phyloP scores from a whole-genome alignment of 2,113 vertebrate species.

The Paedocypris sp. region DNA sequence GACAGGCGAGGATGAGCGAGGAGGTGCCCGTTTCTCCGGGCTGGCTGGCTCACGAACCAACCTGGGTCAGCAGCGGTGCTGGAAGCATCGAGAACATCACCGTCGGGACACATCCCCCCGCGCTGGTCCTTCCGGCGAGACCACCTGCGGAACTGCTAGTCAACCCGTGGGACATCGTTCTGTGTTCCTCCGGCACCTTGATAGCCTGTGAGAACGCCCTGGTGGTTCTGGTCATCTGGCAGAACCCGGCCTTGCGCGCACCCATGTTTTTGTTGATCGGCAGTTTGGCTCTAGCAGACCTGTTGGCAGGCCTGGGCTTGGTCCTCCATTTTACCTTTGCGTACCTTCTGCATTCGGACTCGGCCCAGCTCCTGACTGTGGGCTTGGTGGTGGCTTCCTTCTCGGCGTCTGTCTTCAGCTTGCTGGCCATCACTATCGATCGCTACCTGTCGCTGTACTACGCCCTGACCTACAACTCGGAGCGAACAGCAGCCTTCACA shows the following conservation, averaged over 20 bases:
- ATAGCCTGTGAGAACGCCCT: conserved; percentile 96
- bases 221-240: conserved; percentile 96
- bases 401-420: conserved; percentile 92
- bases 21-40: conserved; percentile 75
- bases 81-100: conserved; percentile 72
- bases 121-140: conserved; percentile 57
- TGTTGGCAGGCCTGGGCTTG: conserved; percentile 88
- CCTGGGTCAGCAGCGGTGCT: conserved; percentile 62
- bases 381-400: conserved; percentile 95
- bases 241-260: conserved; percentile 85
- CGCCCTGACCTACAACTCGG: conserved; percentile 92
- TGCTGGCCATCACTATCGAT: conserved; percentile 96
- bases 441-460: conserved; percentile 98
- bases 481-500: conserved; percentile 91
- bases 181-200: conserved; percentile 91
- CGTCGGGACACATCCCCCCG: conserved; percentile 56
- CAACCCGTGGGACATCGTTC: conserved; percentile 97
- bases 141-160: conserved; percentile 65
- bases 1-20: conserved; percentile 87
- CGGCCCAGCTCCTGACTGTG: conserved; percentile 85
- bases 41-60: conserved; percentile 74
- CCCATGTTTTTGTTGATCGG: conserved; percentile 98
- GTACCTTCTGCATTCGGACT: conserved; percentile 88
- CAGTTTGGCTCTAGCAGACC: conserved; percentile 91
- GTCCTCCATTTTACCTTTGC: conserved; percentile 90